A percentile compares a stretch with the other conserved stretches of the same genome.
These are phyloP conservation scores for Calephelis perditalis DNA, from an alignment of 2,888 invertebrate genomes.

Conservation along the genomic window DNA sequence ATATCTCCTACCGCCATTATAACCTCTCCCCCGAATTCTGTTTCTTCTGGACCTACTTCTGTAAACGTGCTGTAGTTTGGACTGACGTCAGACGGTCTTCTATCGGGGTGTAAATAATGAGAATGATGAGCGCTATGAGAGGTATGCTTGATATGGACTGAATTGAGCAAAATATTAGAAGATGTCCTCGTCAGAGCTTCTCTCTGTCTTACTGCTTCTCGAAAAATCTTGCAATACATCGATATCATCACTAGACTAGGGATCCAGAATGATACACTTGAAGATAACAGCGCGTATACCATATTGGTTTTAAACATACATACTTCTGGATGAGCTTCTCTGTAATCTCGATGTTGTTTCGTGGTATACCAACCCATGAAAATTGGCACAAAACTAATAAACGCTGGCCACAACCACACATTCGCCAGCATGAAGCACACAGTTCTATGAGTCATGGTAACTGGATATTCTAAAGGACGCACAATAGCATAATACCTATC, in stretches of 20 bases:
- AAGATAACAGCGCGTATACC: conserved; percentile 92
- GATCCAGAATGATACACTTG: conserved; percentile 95
- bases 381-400: conserved; percentile 96
- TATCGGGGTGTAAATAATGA: conserved; percentile 65
- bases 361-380: conserved; percentile 98
- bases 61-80: conserved; percentile 74
- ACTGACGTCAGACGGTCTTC: conserved; percentile 68
- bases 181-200: conserved; percentile 91
- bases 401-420: conserved; percentile 94
- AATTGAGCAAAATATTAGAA: conserved; percentile 90
- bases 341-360: conserved; percentile 82
- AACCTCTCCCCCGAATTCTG: conserved; percentile 63
- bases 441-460: conserved; percentile 92
- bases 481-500: conserved; percentile 95
- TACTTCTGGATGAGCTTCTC: conserved; percentile 82
- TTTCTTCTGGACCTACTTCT: conserved; percentile 68
- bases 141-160: conserved; percentile 89
- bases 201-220: conserved; percentile 89
- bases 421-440: conserved; percentile 90
- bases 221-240: conserved; percentile 91
- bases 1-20: conserved; percentile 64
- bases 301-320: conserved; percentile 92
- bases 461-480: conserved; percentile 93
- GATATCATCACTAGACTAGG: conserved; percentile 95
- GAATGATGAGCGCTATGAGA: conserved; percentile 84